Evolutionary conservation across 2,113 vertebrate genomes (phyloP).

Genomic region (Ia io): DNA sequence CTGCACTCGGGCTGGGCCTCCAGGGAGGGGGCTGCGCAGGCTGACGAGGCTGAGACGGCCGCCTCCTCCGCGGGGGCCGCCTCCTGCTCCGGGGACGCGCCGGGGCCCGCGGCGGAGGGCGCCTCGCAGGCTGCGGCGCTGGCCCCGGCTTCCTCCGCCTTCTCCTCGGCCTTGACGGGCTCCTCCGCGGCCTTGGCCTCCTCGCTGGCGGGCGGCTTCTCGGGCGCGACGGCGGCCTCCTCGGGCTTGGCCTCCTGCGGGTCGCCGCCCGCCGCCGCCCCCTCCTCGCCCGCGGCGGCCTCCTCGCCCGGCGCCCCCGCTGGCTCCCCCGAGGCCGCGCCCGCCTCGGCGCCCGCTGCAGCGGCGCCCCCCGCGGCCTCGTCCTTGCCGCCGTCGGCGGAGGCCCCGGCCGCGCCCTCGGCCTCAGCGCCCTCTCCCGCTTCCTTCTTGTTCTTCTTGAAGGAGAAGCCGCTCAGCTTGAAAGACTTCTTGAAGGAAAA

Average conservation of each 20-base stretch:
- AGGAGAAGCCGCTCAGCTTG: conserved; percentile 97
- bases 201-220: conserved; percentile 67
- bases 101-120: conserved; percentile 72
- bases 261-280: conserved; percentile 82
- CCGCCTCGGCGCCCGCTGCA: conserved; percentile 75
- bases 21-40: conserved; percentile 79
- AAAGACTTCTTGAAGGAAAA: conserved; percentile 99
- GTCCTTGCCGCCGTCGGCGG: conserved; percentile 62
- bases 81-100: conserved; percentile 79
- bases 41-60: conserved; percentile 76
- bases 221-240: conserved; percentile 66
- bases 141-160: conserved; percentile 73
- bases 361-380: conserved; percentile 82
- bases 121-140: conserved; percentile 41
- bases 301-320: conserved; percentile 80
- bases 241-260: conserved; percentile 78
- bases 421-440: conserved; percentile 86
- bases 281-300: conserved; percentile 80
- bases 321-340: conserved; percentile 69
- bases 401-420: conserved; percentile 80
- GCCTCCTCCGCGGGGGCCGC: conserved; percentile 85
- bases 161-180: conserved; percentile 70
- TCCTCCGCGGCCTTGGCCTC: conserved; percentile 69
- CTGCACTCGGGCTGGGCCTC: conserved; percentile 87
- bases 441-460: conserved; percentile 97